phyloP scores from a whole-genome alignment of 1,140 invertebrate species.

The Ridgeia piscesae region DNA sequence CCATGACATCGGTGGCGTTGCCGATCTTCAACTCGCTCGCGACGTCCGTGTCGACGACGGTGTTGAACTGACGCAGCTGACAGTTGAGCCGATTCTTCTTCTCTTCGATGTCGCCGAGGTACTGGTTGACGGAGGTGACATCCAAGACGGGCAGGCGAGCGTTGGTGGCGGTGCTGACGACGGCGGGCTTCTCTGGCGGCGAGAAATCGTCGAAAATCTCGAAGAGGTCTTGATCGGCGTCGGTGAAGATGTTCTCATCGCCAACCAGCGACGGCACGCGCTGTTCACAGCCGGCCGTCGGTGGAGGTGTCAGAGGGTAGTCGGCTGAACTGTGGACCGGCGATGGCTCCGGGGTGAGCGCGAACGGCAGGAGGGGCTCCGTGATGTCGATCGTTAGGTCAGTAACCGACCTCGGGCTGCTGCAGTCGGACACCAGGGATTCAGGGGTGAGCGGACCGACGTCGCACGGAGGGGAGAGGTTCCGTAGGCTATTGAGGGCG shows the following conservation, averaged over 20 bases:
- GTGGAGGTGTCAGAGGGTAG: not conserved
- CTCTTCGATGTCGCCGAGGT: slow-evolving; percentile 11
- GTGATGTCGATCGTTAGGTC: not conserved
- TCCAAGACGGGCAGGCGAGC: not conserved
- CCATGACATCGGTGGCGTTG: not conserved
- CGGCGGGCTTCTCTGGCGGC: not conserved
- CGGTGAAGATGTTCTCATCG: not conserved
- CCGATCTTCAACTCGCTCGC: not conserved
- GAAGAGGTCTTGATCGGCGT: not conserved
- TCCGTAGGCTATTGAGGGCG: not conserved
- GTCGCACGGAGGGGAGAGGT: not conserved
- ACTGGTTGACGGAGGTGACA: slow-evolving; percentile 6
- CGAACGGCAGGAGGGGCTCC: not conserved
- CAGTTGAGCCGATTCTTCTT: not conserved
- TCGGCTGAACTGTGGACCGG: not conserved
- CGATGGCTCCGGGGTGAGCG: not conserved
- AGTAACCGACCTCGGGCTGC: not conserved
- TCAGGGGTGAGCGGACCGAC: not conserved
- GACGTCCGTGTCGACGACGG: not conserved
- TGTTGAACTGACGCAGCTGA: not conserved
- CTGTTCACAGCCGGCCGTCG: not conserved
- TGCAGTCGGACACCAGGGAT: not conserved
- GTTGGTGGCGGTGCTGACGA: not conserved
- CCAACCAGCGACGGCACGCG: not conserved
- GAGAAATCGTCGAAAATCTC: no score